Conservation (phyloP, 1,140 invertebrate species). For the Drosophila pseudoananassae region DNA sequence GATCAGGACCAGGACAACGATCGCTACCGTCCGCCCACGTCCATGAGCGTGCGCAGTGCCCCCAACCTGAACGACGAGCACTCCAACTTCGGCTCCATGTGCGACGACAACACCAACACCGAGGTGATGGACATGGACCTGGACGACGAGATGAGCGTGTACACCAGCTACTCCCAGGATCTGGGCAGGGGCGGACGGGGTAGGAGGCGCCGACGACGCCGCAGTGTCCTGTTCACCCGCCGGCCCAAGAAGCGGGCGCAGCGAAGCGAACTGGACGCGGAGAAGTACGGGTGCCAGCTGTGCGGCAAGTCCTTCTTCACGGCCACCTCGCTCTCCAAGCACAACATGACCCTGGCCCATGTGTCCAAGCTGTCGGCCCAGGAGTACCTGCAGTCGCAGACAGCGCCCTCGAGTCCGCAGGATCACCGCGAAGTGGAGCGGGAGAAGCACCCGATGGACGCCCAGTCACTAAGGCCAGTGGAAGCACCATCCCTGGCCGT, state of each 20-base stretch:
- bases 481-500: neutral
- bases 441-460: neutral
- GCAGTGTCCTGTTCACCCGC: slow-evolving; percentile 71
- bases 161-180: slow-evolving; percentile 80
- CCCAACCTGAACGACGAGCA: slow-evolving; percentile 79
- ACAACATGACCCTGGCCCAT: slow-evolving; percentile 85
- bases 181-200: slow-evolving; percentile 59
- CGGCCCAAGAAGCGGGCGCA: slow-evolving; percentile 64
- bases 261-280: slow-evolving; percentile 39
- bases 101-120: slow-evolving; percentile 80
- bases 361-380: slow-evolving; percentile 85
- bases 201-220: slow-evolving; percentile 44
- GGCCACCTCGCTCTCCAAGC: slow-evolving; percentile 84
- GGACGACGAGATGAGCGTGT: slow-evolving; percentile 81
- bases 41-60: slow-evolving; percentile 81
- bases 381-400: slow-evolving; percentile 84
- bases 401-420: slow-evolving; percentile 53
- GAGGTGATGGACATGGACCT: slow-evolving; percentile 83
- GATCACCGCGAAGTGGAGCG: neutral
- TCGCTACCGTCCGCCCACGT: slow-evolving; percentile 69
- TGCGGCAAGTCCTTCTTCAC: slow-evolving; percentile 85
- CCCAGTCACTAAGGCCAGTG: neutral
- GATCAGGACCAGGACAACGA: slow-evolving; percentile 48
- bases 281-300: slow-evolving; percentile 83
- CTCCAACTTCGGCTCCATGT: slow-evolving; percentile 71